Evolutionary conservation across 2,888 invertebrate genomes (phyloP).

Genomic region (Eledone cirrhosa): DNA sequence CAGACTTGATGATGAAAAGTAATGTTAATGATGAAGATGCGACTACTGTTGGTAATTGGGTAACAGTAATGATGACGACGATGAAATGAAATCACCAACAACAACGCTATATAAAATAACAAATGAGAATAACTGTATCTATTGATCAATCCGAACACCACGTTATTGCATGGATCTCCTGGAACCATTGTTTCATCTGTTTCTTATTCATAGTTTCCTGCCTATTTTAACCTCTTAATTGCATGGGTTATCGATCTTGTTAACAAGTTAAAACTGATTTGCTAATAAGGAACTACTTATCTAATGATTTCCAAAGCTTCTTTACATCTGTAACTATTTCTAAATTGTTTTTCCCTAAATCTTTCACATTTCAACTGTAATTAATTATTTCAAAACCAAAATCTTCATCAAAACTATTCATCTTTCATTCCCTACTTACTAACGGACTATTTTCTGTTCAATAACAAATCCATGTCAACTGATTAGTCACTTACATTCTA

Average conservation of each 20-base stretch:
- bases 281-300: constrained; percentile 4
- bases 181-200: constrained; percentile 1
- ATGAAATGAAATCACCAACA: too few species aligned
- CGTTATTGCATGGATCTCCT: constrained; percentile 11
- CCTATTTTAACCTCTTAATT: constrained; percentile 7
- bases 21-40: too few species aligned
- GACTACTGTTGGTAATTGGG: too few species aligned
- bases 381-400: background rate
- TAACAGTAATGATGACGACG: too few species aligned
- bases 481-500: too few species aligned
- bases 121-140: background rate
- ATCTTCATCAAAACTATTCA: too few species aligned
- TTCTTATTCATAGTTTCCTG: background rate
- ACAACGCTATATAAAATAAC: background rate
- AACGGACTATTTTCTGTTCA: too few species aligned
- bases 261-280: background rate
- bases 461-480: too few species aligned
- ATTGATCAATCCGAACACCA: constrained; percentile 15
- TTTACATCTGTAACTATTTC: constrained; percentile 1
- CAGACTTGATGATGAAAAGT: too few species aligned
- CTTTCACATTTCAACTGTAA: constrained; percentile 9
- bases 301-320: background rate
- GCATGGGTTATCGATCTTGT: constrained; percentile 11
- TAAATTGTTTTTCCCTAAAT: background rate
- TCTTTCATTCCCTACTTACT: too few species aligned